Conservation (phyloP, 2,113 vertebrate genomes). For the Zosterops hypoxanthus region DNA sequence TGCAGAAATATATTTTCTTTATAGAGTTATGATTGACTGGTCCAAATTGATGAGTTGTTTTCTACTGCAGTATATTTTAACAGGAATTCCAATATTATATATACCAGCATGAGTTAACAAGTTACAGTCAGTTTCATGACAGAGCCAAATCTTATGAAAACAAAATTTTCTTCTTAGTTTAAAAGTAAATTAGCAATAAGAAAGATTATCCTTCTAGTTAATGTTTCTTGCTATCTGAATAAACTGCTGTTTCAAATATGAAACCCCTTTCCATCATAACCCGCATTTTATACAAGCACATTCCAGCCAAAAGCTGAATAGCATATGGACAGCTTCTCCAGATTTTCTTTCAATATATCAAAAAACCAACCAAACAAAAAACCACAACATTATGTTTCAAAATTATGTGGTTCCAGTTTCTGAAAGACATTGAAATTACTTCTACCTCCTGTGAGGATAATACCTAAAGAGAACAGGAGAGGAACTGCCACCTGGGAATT, state of each 20-base stretch:
- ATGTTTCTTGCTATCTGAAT: background rate
- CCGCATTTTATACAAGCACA: background rate
- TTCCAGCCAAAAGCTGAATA: background rate
- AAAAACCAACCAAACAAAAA: background rate
- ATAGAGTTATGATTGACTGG: background rate
- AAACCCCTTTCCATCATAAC: background rate
- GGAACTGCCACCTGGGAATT: background rate
- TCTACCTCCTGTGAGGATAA: background rate
- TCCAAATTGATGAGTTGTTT: background rate
- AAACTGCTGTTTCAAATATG: background rate
- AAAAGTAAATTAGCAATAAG: background rate
- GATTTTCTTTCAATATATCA: background rate
- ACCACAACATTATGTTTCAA: background rate
- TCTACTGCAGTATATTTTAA: background rate
- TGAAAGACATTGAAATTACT: background rate
- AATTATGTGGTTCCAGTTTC: background rate
- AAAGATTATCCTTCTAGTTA: background rate
- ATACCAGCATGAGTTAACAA: background rate
- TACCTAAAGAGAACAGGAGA: background rate
- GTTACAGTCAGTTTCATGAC: background rate
- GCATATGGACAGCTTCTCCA: background rate
- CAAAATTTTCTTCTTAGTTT: background rate
- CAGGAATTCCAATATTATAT: background rate
- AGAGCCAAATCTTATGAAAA: background rate
- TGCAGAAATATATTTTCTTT: background rate